phyloP scores from a whole-genome alignment of 2,888 invertebrate genomes.

The Drosophila nigricruria region DNA sequence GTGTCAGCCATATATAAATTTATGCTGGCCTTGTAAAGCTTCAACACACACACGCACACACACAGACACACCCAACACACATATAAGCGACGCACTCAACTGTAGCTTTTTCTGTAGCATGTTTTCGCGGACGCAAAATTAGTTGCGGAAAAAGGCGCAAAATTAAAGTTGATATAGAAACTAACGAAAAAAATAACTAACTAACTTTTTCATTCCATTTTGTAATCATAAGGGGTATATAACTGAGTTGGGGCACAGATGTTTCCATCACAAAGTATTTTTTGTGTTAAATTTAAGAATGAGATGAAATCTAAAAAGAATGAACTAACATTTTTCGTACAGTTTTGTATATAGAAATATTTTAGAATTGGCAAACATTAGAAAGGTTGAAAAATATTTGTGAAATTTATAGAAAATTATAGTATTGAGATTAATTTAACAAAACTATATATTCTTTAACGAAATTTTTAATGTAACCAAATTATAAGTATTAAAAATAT shows the following conservation, averaged over 20 bases:
- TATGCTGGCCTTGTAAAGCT: slow-evolving; percentile 61
- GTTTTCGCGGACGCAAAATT: slow-evolving; percentile 1
- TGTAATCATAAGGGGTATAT: not conserved
- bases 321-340: too few species aligned
- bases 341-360: too few species aligned
- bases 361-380: too few species aligned
- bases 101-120: not conserved
- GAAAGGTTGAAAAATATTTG: too few species aligned
- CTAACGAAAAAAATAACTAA: not conserved
- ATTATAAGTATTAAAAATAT: too few species aligned
- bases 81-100: slow-evolving; percentile 11
- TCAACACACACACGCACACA: slow-evolving; percentile 8
- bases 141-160: slow-evolving; percentile 1
- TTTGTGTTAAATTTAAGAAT: too few species aligned
- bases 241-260: not conserved
- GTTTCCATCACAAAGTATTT: not conserved
- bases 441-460: too few species aligned
- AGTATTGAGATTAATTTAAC: too few species aligned
- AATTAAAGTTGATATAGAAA: slow-evolving; percentile 5
- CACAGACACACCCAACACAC: not conserved
- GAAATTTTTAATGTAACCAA: too few species aligned
- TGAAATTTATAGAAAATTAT: too few species aligned
- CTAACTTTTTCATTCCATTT: not conserved
- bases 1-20: slow-evolving; percentile 63
- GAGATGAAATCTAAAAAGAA: too few species aligned